These are phyloP conservation scores for Ophion ellenae DNA, from an alignment of 2,888 invertebrate genomes.

Conservation along the genomic window DNA sequence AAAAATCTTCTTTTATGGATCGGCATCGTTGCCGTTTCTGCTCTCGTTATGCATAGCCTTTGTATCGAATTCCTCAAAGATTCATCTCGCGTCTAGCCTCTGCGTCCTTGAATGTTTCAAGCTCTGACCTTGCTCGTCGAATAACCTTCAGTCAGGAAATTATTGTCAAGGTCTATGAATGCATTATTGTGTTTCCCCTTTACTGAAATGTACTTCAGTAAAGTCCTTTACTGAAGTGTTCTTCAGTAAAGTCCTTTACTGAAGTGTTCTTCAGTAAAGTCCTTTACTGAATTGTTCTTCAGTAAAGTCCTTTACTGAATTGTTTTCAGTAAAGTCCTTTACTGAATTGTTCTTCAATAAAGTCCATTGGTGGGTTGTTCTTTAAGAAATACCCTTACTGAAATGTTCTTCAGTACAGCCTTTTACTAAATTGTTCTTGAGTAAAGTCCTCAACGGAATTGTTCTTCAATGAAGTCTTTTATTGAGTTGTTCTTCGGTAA, in stretches of 20 bases:
- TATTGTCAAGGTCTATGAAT: slow-evolving; percentile 42
- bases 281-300: neutral
- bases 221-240: neutral
- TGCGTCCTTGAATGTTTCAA: slow-evolving; percentile 33
- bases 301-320: neutral
- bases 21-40: slow-evolving; percentile 70
- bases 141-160: slow-evolving; percentile 41
- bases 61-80: slow-evolving; percentile 38
- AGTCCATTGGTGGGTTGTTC: too few relatives aligned
- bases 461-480: too few relatives aligned
- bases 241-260: neutral
- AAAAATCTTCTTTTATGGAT: slow-evolving; percentile 65
- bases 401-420: too few relatives aligned
- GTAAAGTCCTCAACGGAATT: too few relatives aligned
- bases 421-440: neutral
- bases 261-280: too few relatives aligned
- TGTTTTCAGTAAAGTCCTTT: too few relatives aligned
- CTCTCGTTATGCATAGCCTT: slow-evolving; percentile 63
- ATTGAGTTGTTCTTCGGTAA: too few relatives aligned
- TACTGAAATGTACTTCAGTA: neutral
- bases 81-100: slow-evolving; percentile 26
- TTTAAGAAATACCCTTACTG: too few relatives aligned
- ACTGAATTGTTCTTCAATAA: too few relatives aligned
- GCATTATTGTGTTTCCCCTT: slow-evolving; percentile 11
- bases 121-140: slow-evolving; percentile 35